Conservation (phyloP, 2,797 vertebrate species). For the Lagorchestes hirsutus region DNA sequence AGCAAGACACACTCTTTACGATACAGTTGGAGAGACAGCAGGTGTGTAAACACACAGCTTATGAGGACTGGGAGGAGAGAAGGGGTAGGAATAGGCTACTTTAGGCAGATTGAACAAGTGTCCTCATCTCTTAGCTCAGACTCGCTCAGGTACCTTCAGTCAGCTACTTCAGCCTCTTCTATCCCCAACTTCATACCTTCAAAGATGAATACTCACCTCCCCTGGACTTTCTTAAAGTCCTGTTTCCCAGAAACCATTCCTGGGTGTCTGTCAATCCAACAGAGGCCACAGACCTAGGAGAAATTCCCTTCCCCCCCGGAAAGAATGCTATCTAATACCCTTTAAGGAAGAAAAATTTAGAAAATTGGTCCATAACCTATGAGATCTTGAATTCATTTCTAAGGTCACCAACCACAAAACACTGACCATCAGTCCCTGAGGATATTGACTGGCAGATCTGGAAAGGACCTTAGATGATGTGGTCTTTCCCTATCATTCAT, state of each 20-base stretch:
- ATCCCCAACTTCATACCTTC: background rate
- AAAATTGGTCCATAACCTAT: background rate
- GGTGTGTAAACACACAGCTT: background rate
- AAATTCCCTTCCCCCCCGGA: background rate
- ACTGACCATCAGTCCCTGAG: background rate
- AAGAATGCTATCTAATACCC: background rate
- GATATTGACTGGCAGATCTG: background rate
- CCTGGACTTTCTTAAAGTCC: background rate
- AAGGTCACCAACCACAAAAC: background rate
- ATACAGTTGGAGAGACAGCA: background rate
- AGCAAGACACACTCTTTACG: background rate
- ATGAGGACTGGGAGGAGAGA: background rate
- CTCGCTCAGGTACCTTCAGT: background rate
- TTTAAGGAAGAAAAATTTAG: background rate
- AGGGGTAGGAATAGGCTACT: background rate
- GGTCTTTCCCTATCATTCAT: background rate
- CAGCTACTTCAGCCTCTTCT: background rate
- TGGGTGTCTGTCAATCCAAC: background rate
- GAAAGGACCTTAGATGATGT: background rate
- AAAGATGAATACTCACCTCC: too few species aligned
- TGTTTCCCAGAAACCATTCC: background rate
- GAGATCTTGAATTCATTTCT: background rate
- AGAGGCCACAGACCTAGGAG: background rate
- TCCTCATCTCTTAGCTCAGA: background rate
- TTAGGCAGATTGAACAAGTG: background rate